These are phyloP conservation scores for Cynocephalus volans DNA, from an alignment of 2,113 vertebrate species.

Conservation along the genomic window DNA sequence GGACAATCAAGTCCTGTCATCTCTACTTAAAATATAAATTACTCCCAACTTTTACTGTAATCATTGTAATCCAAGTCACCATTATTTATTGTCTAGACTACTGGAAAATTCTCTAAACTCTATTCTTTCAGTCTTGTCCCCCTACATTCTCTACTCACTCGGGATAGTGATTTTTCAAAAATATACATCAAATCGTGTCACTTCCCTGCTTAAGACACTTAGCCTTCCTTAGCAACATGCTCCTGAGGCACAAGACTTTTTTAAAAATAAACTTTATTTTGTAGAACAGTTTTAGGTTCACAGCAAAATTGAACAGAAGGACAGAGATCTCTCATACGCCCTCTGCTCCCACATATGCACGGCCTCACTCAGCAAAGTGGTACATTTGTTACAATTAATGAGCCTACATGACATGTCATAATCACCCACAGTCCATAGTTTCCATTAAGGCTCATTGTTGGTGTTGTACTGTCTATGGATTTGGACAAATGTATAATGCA, in stretches of 20 bases:
- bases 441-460: not conserved
- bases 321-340: too few relatives aligned
- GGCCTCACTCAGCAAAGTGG: not conserved
- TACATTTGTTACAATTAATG: too few relatives aligned
- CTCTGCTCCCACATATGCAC: too few relatives aligned
- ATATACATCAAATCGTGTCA: not conserved
- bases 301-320: not conserved
- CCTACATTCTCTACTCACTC: not conserved
- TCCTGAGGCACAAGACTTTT: not conserved
- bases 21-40: conserved; percentile 59
- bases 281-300: not conserved
- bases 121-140: not conserved
- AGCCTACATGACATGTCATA: too few relatives aligned
- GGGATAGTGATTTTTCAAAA: not conserved
- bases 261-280: not conserved
- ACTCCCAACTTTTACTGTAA: not conserved
- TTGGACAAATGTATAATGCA: not conserved
- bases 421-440: not conserved
- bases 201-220: not conserved
- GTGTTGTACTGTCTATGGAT: not conserved
- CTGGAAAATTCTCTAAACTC: not conserved
- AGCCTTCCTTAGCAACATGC: not conserved
- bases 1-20: not conserved
- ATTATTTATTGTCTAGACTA: not conserved
- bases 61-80: not conserved